Base-by-base conservation (phyloP, 2,797 vertebrate genomes). In the Hephaestus fuliginosus region DNA sequence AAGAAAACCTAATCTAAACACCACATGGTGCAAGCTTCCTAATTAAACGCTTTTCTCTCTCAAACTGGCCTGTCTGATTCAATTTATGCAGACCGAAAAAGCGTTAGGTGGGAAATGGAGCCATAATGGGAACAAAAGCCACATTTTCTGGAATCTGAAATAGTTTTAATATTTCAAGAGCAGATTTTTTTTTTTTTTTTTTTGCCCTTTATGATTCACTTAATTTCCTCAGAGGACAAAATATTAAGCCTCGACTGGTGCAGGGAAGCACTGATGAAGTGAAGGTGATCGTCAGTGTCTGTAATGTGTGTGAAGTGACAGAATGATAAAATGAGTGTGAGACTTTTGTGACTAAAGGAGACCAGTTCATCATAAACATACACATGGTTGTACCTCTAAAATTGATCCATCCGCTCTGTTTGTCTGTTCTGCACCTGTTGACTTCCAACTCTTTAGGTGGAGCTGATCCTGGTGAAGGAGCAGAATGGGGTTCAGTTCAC, bases 401-500 rank as follows among this genome's bases (percentile, higher is more conserved):
- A 25, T 7, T 43, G 14, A 41, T 58, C 14, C 17, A 25, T 53
- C 33, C 53, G 20, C 33, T 62, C 18, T 20, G 12, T 43, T 39
- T 36, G 0, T 44, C 3, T 33, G 44, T 33, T 5, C 30, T 3
- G 30, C 4, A 17, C 28, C 25, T 25, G 51, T 6, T 61, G 4
- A 62, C 39, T 11, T 65, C 2, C n/a, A 11, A 25, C 39, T 49
- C 13, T 25, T 28, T 56, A 94, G 94, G 96, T 98, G 93, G 97
- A 97, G 84, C 95, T 98, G 68, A 94, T 96, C 77, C 93, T 98
- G 70, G 94, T 98, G 28, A 98, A 97, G 89, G 97, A 97, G 81
- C 97, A 97, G 81, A 98, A 97, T 7, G 97, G 97, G 57, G 95
- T 97, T 65, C 97, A 98, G 93, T 96, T 97, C 90, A 97, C 97